Conservation (phyloP, 2,797 vertebrate species). For the Squalus acanthias region DNA sequence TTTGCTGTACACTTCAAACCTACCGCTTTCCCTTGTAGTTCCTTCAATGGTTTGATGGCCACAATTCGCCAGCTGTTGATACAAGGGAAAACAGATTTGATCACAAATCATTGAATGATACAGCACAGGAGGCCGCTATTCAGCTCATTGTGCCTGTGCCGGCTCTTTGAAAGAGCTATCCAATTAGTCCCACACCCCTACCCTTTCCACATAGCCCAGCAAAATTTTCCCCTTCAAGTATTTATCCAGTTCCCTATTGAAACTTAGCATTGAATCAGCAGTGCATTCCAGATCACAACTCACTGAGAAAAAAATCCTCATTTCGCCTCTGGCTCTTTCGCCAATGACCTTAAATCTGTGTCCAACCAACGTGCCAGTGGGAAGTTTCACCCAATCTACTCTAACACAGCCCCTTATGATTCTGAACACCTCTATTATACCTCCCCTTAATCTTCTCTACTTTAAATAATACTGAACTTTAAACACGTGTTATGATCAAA, state of each 20-base stretch:
- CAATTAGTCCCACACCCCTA: neutral
- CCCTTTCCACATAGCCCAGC: neutral
- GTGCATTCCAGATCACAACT: neutral
- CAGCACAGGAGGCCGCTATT: neutral
- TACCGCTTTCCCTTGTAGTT: slow-evolving; percentile 59
- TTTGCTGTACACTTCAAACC: slow-evolving; percentile 40
- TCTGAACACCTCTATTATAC: neutral
- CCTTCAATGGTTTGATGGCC: slow-evolving; percentile 55
- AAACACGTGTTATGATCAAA: neutral
- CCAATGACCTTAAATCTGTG: neutral
- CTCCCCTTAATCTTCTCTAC: neutral
- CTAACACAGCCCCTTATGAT: neutral
- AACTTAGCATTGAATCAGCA: neutral
- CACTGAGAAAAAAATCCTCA: neutral
- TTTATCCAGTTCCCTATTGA: neutral
- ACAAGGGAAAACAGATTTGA: slow-evolving; percentile 43
- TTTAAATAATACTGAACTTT: neutral
- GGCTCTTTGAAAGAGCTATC: neutral
- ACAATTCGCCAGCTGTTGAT: slow-evolving; percentile 73
- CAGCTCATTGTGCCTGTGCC: neutral
- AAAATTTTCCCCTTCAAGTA: neutral
- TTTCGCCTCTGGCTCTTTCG: neutral
- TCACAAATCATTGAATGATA: neutral
- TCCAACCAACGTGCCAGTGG: neutral
- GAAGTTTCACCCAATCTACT: neutral